Evolutionary conservation across 2,888 invertebrate genomes (phyloP), one percentile per base, ranked within the genome.

Genomic region (Biston stratarius): DNA sequence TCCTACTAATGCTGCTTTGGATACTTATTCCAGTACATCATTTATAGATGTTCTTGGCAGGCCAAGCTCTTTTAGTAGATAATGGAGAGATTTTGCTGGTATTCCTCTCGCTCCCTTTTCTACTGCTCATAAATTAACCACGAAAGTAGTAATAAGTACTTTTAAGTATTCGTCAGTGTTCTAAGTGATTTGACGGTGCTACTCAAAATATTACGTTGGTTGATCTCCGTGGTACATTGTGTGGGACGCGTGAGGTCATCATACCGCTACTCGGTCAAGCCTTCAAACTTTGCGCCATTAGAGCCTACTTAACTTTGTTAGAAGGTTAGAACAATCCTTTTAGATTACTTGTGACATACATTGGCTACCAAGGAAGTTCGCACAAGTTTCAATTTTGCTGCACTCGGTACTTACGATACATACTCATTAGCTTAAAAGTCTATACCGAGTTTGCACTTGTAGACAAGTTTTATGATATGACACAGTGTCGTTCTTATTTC

Each of bases 201-300:
- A 33, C 24, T 48, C 33, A 42, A 52, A 52, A 59, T 12, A 58
- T 53, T 36, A 51, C 45, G 61, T 52, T 63, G 36, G 44, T 52
- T 12, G 56, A 56, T 47, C 68, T 58, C 48, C 68, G 68, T 69
- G 62, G 53, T 62, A 58, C 59, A 33, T 47, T 57, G 77, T 71
- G 82, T 82, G 78, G 82, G 82, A 61, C n/a, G 64, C 61, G 70
- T 79, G 79, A 81, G 78, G 77, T 81, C 80, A 78, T 44, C 59
- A 57, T 75, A 79, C 83, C 80, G 80, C 76, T 83, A 83, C 57
- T 64, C 72, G 67, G 67, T 68, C 68, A 47, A 51, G 57, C 48
- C 58, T 69, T 53, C 45, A 45, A 56, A 52, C 33, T 57, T 33
- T 24, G 45, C 14, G 15, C 56, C 56, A 64, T 61, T 57, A 61